Percentiles rank a stretch among this genome's conserved stretches.
Evolutionary conservation across 2,888 invertebrate species (phyloP).

Genomic region (Mesorhabditis spiculigera): DNA sequence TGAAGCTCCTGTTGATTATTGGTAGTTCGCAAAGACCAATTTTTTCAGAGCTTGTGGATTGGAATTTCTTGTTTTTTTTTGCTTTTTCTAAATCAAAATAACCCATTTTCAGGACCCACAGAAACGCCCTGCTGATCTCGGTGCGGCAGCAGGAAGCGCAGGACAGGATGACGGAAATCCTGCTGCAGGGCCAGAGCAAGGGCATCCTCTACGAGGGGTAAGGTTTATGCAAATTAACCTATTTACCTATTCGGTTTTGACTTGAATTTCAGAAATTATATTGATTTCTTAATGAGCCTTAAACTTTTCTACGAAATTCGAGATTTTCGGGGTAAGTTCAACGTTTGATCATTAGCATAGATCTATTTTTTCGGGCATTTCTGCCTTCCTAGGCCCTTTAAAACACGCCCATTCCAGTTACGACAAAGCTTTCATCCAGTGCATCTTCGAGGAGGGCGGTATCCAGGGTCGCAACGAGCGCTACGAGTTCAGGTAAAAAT

Average conservation of each 20-base stretch:
- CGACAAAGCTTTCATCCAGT: conserved; percentile 49
- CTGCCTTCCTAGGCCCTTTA: not conserved
- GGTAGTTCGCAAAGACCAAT: too few relatives aligned
- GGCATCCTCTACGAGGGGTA: conserved; percentile 55
- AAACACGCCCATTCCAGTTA: conserved; percentile 16
- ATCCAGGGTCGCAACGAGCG: conserved; percentile 55
- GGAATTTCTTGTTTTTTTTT: too few relatives aligned
- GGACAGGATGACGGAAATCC: conserved; percentile 39
- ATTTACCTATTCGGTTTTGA: too few relatives aligned
- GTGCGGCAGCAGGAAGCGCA: too few relatives aligned
- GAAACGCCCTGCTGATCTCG: too few relatives aligned
- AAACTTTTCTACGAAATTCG: not conserved
- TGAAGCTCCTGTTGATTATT: too few relatives aligned
- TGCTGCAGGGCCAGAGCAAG: conserved; percentile 49
- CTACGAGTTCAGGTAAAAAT: conserved; percentile 47
- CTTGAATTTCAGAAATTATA: not conserved
- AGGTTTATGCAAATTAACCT: too few relatives aligned
- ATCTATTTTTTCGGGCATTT: not conserved
- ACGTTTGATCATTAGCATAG: not conserved
- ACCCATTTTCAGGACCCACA: too few relatives aligned
- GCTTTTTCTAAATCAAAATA: too few relatives aligned
- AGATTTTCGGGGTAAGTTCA: not conserved
- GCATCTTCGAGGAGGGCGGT: conserved; percentile 54
- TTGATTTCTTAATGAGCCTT: not conserved
- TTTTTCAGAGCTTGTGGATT: too few relatives aligned